Base-by-base conservation (phyloP, 1,140 invertebrate genomes). In the Fopius arisanus region DNA sequence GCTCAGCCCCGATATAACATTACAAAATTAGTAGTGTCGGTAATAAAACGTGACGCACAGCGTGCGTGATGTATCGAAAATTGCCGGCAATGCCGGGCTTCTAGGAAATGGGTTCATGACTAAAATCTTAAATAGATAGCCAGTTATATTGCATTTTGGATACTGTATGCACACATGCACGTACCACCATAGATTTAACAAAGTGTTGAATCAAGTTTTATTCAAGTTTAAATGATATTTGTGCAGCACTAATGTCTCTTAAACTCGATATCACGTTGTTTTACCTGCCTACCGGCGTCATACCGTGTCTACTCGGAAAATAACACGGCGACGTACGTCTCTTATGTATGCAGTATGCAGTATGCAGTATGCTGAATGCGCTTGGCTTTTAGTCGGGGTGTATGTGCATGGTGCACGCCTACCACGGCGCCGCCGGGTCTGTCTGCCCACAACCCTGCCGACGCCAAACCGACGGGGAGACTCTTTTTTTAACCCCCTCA, bases 11-110 rank as follows among this genome's bases (percentile, higher is more conserved):
- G 63, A 67, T 72, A 72, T 72, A 67, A 51, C n/a, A n/a, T 26
- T 54, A 31, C 26, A 72, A 72, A n/a, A 72, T 72, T 72, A 41
- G 62, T 43, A 31, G 37, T 21, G 54, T 23, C 23, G 26, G 70
- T 67, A 72, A 67, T 72, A 72, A 67, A 72, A 72, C 70, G 70
- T 67, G 70, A 72, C 54, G 69, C 69, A 71, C 69, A 31, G 26
- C 16, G 70, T 72, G 70, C 70, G 70, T 72, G 62, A 67, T 62
- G n/a, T 67, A 66, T 66, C 41, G 62, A 28, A 72, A 72, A 72
- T 72, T 67, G 63, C 29, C 62, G 26, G 48, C 37, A 43, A 9
- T 29, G 43, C 16, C 7, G 43, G 43, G 43, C 40, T 51, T 67
- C 62, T 41, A 29, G 70, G 70, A 66, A 72, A 72, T 40, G 70